Conservation (phyloP, 2,888 invertebrate species). For the Euplexia lucipara region DNA sequence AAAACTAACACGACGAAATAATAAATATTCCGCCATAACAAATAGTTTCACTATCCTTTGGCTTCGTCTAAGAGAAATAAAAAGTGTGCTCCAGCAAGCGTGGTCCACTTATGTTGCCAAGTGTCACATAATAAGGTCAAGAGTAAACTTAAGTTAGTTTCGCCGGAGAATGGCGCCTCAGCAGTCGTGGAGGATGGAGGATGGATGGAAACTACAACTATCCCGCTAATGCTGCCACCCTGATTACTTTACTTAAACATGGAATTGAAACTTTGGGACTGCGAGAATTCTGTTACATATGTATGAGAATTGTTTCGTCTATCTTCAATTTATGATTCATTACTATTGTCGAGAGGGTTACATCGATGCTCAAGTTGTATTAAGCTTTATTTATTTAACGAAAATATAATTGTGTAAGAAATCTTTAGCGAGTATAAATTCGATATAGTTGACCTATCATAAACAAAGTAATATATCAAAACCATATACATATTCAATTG, state of each 20-base stretch:
- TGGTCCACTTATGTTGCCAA: slow-evolving; percentile 56
- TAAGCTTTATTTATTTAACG: not conserved
- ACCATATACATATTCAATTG: slow-evolving; percentile 36
- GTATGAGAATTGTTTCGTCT: slow-evolving; percentile 12
- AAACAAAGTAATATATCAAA: slow-evolving; percentile 25
- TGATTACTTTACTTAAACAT: slow-evolving; percentile 33
- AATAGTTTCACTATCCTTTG: slow-evolving; percentile 46
- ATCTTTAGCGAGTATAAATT: slow-evolving; percentile 5
- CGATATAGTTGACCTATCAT: slow-evolving; percentile 14
- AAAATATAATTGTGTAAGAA: not conserved
- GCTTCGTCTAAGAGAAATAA: slow-evolving; percentile 45
- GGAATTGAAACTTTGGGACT: slow-evolving; percentile 23
- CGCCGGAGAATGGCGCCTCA: slow-evolving; percentile 32
- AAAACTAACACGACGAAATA: slow-evolving; percentile 3
- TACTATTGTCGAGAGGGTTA: slow-evolving; percentile 11
- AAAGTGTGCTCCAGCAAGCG: slow-evolving; percentile 44
- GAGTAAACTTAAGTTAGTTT: slow-evolving; percentile 44
- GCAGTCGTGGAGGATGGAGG: slow-evolving; percentile 7
- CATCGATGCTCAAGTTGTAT: not conserved
- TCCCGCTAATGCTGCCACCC: slow-evolving; percentile 25
- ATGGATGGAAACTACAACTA: slow-evolving; percentile 29
- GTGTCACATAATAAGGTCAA: slow-evolving; percentile 56
- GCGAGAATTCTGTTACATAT: not conserved
- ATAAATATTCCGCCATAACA: slow-evolving; percentile 28
- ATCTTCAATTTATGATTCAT: slow-evolving; percentile 22